Base-by-base conservation (phyloP, 2,888 invertebrate species). In the Rhagonycha fulva region DNA sequence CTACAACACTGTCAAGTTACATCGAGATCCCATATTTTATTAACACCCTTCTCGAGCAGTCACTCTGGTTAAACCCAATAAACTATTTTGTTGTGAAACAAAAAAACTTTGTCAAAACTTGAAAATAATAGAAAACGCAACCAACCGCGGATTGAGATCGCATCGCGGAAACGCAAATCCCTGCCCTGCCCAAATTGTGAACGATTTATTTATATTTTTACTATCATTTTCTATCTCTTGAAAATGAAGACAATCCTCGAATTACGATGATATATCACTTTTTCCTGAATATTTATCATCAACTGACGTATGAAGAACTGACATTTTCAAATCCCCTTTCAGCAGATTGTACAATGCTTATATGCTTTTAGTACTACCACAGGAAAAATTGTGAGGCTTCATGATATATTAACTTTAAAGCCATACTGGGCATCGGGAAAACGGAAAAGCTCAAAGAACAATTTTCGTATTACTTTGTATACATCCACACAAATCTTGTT, bases 151-250 rank as follows among this genome's bases (percentile, higher is more conserved):
- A 71, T 72, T 74, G 71, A 63, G 63, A 69, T 72, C 74, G 62
- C 75, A 69, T 72, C 76, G 62, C 76, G 76, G 72, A 75, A 75
- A 68, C 69, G 47, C 47, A 72, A 73, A 70, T 75, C 68, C 62
- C 30, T 63, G 71, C 76, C 78, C 71, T 70, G 19, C 19, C 19
- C 70, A 79, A 75, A 80, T 77, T 78, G 75, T 70, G 68, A 76
- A 77, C 80, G 76, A 82, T 82, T 81, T 81, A 82, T 81, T 80
- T 78, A 79, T 79, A 82, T 80, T 80, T 78, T 69, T 72, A 78
- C 74, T 75, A 81, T 80, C 79, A 80, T 74, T 78, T 78, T 78
- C 76, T 72, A 78, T 78, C 78, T 74, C 75, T 74, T 78, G 61
- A 72, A 71, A 75, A 75, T 72, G 79, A 75, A 78, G 79, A 81